phyloP scores from a whole-genome alignment of 1,140 invertebrate genomes.

The Leptonema lineaticorne region DNA sequence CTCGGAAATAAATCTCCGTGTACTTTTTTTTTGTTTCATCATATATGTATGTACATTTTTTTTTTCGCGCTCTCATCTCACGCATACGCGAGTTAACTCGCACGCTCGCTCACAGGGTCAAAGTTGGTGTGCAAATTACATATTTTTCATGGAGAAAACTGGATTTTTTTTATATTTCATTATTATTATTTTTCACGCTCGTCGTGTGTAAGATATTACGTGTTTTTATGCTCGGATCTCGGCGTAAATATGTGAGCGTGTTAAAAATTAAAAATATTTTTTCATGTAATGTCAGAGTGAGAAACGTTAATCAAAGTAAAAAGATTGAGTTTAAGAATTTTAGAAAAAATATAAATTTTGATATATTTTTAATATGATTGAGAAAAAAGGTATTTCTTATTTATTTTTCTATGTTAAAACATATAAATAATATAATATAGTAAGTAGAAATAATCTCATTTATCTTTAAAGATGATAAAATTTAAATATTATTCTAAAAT shows the following conservation, averaged over 20 bases:
- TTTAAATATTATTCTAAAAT: no score
- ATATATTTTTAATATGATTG: no score
- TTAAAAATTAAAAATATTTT: neutral
- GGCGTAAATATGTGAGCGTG: neutral
- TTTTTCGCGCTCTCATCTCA: neutral
- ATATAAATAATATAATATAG: no score
- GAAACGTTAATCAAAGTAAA: neutral
- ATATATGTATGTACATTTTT: neutral
- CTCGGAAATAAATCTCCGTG: slow-evolving; percentile 13
- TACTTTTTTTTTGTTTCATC: neutral
- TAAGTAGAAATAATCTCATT: no score
- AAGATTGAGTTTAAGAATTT: neutral
- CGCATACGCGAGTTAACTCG: neutral
- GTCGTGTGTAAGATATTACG: no score
- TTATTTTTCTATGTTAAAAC: no score
- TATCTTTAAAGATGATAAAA: no score
- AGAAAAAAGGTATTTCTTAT: no score
- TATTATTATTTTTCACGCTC: neutral
- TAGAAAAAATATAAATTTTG: no score
- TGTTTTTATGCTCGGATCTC: neutral
- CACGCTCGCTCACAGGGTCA: neutral
- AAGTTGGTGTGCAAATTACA: slow-evolving; percentile 5
- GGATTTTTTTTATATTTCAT: neutral
- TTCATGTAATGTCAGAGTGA: neutral
- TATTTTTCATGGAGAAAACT: slow-evolving; percentile 3